Conservation (phyloP, 2,113 vertebrate species). For the Poecile atricapillus region DNA sequence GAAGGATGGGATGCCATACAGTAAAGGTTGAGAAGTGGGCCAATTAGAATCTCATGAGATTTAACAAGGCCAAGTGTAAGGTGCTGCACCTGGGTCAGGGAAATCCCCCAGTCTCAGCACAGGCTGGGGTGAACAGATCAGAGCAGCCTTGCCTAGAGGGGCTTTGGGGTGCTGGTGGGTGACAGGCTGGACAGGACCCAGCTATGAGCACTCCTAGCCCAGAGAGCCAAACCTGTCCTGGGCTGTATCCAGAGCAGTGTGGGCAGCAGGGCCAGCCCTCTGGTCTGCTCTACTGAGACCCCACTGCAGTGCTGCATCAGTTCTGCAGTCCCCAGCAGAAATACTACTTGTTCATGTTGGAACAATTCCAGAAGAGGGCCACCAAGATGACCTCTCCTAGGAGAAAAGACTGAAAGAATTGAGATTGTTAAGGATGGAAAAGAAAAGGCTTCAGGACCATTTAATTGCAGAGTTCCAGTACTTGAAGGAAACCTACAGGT, state of each 20-base stretch:
- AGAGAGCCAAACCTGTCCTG: accelerated
- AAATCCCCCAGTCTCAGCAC: accelerated
- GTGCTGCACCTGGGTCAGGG: neutral
- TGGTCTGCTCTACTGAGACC: neutral
- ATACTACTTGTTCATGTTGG: neutral
- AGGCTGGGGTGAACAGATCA: neutral
- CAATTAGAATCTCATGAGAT: no score
- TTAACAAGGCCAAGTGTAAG: neutral
- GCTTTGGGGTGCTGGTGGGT: accelerated
- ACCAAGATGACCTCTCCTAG: neutral
- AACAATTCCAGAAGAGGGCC: neutral
- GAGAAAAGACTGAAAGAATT: neutral
- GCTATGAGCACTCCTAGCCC: accelerated
- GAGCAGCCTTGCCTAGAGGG: accelerated
- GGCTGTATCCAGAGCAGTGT: neutral
- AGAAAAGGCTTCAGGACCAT: neutral
- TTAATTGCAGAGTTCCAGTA: neutral
- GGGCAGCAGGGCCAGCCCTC: neutral
- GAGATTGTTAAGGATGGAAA: neutral
- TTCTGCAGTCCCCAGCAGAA: neutral
- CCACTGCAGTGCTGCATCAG: neutral
- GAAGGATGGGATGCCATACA: neutral
- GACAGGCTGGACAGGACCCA: neutral
- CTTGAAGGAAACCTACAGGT: neutral
- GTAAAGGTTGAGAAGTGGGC: neutral